phyloP scores from a whole-genome alignment of 2,888 invertebrate genomes.

The Alsophila aescularia region DNA sequence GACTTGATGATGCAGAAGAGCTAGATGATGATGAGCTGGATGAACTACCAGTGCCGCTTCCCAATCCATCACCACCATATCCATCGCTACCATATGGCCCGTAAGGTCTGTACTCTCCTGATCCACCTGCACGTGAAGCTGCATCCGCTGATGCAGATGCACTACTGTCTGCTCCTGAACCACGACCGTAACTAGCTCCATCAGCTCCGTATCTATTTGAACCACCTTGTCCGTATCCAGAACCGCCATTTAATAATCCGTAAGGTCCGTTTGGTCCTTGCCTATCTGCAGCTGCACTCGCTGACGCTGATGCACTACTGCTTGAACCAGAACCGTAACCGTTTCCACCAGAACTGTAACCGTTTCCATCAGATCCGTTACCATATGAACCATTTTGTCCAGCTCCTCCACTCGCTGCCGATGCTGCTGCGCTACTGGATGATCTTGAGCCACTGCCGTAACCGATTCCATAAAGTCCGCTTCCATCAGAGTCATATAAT shows the following conservation, averaged over 20 bases:
- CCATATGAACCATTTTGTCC: not conserved
- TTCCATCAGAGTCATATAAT: not conserved
- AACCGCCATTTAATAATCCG: conserved; percentile 20
- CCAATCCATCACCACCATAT: not conserved
- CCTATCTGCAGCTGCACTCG: not conserved
- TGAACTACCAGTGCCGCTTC: not conserved
- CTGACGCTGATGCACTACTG: not conserved
- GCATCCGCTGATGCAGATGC: too few relatives aligned
- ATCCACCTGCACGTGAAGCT: too few relatives aligned
- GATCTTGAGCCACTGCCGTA: not conserved
- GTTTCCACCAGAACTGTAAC: too few relatives aligned
- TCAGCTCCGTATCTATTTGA: too few relatives aligned
- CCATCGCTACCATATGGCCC: not conserved
- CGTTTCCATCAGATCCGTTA: not conserved
- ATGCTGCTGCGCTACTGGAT: not conserved
- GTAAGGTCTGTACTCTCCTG: not conserved
- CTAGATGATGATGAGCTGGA: too few relatives aligned
- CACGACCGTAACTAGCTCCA: not conserved
- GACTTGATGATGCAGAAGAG: not conserved
- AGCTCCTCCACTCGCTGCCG: not conserved
- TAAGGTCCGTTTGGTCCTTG: not conserved
- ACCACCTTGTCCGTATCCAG: too few relatives aligned
- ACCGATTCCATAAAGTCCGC: not conserved
- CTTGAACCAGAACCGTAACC: not conserved
- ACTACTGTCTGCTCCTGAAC: not conserved